A percentile compares a stretch with the other conserved stretches of the same genome.
These are phyloP conservation scores for Adineta ricciae DNA, from an alignment of 2,888 invertebrate genomes.

Conservation along the genomic window DNA sequence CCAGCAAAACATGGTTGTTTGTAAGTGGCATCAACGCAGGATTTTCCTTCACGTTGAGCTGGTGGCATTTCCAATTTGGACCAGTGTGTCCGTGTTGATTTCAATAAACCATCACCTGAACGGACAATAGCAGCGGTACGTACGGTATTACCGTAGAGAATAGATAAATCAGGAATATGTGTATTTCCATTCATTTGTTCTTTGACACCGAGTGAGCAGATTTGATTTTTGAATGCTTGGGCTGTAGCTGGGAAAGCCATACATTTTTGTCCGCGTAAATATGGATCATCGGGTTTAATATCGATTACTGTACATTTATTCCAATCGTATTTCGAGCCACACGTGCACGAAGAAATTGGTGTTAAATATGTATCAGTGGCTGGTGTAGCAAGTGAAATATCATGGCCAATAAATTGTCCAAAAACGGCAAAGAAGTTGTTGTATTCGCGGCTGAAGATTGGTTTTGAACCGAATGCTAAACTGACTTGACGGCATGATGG, in stretches of 20 bases:
- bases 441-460: not conserved
- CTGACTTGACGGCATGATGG: not conserved
- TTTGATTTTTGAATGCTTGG: constrained; percentile 20
- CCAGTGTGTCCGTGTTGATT: not conserved
- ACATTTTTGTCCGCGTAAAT: constrained; percentile 26
- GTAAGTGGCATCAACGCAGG: constrained; percentile 15
- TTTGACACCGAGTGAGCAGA: constrained; percentile 24
- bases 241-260: constrained; percentile 27
- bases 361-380: constrained; percentile 18
- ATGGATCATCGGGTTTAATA: constrained; percentile 24
- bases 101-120: constrained; percentile 7
- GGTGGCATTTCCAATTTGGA: constrained; percentile 13
- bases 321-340: constrained; percentile 15
- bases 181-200: constrained; percentile 29
- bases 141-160: constrained; percentile 25
- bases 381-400: not conserved
- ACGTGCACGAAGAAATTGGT: constrained; percentile 8
- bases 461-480: not conserved
- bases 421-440: not conserved
- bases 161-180: constrained; percentile 25
- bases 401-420: not conserved
- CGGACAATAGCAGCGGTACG: constrained; percentile 5
- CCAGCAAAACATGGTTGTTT: constrained; percentile 24
- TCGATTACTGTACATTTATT: constrained; percentile 24
- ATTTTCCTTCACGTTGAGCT: not conserved